Evolutionary conservation across 2,113 vertebrate species (phyloP), one percentile per base, ranked within the genome.

Genomic region (Alethe diademata): DNA sequence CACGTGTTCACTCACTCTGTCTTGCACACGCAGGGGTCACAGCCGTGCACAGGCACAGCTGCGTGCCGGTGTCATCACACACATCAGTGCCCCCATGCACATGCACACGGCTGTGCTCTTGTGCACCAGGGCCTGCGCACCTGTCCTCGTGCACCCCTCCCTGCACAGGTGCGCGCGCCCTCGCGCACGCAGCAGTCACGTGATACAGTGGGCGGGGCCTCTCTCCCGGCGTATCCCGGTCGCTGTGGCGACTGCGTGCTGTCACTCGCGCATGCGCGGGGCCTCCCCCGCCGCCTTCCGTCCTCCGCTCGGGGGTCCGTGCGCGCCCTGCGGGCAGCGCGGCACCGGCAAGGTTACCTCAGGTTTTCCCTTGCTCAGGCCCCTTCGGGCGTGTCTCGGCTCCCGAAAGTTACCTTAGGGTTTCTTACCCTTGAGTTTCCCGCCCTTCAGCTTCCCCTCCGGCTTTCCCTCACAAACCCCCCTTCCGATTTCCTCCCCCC

Each of bases 1-100:
- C 43, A 1, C 4, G 5, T 6, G 2, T 7, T 5, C 4, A 2
- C 19, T 5, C 4, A 4, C 23, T 12, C 22, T 26, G 22, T 6
- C 47, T 25, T 14, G 57, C 40, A 73, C 40, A 6, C 12, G 7
- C 40, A 5, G 51, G n/a, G 14, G 8, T 12, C 43, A 7, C 50
- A 3, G 36, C 15, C 12, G 18, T 2, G 8, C 50, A 0, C 19
- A 1, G 15, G 20, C 25, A 12, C 26, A 2, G 62, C 38, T 3
- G 33, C 20, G 51, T 12, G 5, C 20, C 18, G 15, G 1, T 4
- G 5, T 4, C 5, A 51, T 17, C 26, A 29, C 50, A 29, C 50
- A 51, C 50, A 51, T 6, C 26, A 29, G 50, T 51, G 50, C 50
- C 26, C 9, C 50, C 16, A 10, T 17, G 50, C 50, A 26, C 26